Base-by-base conservation (phyloP, 2,113 vertebrate species). In the Xenus cinereus region DNA sequence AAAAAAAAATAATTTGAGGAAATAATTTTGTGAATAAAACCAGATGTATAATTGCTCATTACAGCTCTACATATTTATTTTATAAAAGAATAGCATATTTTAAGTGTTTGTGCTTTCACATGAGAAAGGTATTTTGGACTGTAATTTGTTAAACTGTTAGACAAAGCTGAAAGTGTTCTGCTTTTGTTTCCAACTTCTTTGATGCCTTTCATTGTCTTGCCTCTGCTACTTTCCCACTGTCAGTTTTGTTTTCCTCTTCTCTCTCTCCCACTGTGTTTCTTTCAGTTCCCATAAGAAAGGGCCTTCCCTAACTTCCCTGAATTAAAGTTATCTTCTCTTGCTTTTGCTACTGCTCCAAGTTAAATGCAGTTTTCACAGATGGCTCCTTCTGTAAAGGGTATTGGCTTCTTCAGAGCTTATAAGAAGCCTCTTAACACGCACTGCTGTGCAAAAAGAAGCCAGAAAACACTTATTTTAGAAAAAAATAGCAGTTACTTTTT, bases 191-290 rank as follows among this genome's bases (percentile, higher is more conserved):
- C 33, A 39, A 4, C 28, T 66, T 64, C 22, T 83, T 64, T 37
- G 5, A 73, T 41, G 54, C 7, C 20, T 91, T 46, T 59, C 54
- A 11, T 16, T 66, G 26, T 84, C 74, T 57, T 53, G 24, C 8
- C 64, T 53, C 33, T 27, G 14, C 35, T 66, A 63, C 41, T 62
- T 80, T 53, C 54, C 45, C 39, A 51, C 14, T 27, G 6, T 18
- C 22, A 21, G 9, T 33, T 84, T 60, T 59, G 32, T 50, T 77
- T 39, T 67, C 39, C 19, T 62, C 28, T 28, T 32, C 39, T 33
- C 41, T 83, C 33, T 22, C 17, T 4, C 1, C 18, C 10, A 15
- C 0, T 2, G 8, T 4, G 4, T 62, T 54, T 51, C 57, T 71
- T 60, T 39, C 57, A 30, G 43, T 56, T 75, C 24, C 28, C 26